Evolutionary conservation across 2,888 invertebrate genomes (phyloP).

Genomic region (Ceraclea dissimilis): DNA sequence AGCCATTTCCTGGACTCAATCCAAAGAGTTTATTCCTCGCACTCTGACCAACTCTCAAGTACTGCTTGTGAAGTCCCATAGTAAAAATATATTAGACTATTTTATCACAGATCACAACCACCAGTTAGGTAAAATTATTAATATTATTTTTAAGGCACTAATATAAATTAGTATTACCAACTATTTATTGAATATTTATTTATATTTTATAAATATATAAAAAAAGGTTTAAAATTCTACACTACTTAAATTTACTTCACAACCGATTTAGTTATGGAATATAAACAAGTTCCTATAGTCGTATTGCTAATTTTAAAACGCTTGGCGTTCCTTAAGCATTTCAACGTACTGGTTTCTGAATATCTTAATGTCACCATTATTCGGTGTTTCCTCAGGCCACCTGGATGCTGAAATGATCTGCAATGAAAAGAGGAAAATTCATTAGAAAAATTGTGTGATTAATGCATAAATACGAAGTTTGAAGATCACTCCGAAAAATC

Average conservation of each 20-base stretch:
- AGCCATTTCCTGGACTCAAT: slow-evolving; percentile 42
- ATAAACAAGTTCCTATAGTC: neutral
- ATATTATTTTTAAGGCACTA: slow-evolving; percentile 11
- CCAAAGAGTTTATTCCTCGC: slow-evolving; percentile 68
- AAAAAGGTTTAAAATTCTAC: neutral
- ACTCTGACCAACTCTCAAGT: slow-evolving; percentile 66
- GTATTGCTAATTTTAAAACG: neutral
- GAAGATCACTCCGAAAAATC: no score
- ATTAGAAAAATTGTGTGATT: no score
- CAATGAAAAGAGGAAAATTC: no score
- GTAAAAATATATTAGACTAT: neutral
- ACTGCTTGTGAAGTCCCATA: slow-evolving; percentile 70
- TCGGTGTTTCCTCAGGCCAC: neutral
- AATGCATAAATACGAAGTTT: no score
- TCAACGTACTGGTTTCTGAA: neutral
- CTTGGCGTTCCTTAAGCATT: no score
- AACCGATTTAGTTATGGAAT: neutral
- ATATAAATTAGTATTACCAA: neutral
- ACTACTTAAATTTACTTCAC: slow-evolving; percentile 1
- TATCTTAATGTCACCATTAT: neutral
- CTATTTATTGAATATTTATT: no score
- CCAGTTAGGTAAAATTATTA: neutral
- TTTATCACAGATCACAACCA: slow-evolving; percentile 15
- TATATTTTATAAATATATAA: no score
- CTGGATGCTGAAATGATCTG: no score